phyloP scores from a whole-genome alignment of 2,797 vertebrate species.

The Rhynchonycteris naso region DNA sequence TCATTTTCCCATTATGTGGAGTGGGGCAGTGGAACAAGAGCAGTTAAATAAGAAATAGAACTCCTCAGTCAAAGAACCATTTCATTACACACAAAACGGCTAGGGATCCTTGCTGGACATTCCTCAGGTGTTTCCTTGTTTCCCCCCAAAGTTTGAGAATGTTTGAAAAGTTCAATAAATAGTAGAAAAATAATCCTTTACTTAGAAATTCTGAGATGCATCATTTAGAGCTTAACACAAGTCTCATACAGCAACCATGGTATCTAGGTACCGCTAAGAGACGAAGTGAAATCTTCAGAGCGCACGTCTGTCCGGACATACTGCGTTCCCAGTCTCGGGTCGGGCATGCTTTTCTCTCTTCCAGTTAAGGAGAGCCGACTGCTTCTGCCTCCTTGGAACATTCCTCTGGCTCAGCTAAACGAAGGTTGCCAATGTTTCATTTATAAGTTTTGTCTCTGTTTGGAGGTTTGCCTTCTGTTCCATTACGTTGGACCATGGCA shows the following conservation, averaged over 20 bases:
- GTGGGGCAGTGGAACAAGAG: conserved; percentile 72
- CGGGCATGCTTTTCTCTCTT: conserved; percentile 74
- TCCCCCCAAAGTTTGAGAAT: conserved; percentile 78
- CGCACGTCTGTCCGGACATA: neutral
- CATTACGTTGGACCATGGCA: conserved; percentile 73
- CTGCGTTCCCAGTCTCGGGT: conserved; percentile 27
- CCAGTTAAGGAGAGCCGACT: conserved; percentile 83
- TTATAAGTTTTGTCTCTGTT: conserved; percentile 69
- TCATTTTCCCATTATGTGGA: conserved; percentile 82
- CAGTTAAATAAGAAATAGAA: conserved; percentile 71
- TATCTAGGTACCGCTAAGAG: conserved; percentile 45
- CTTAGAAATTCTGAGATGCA: conserved; percentile 90
- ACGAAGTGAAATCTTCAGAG: neutral
- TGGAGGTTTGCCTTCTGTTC: conserved; percentile 76
- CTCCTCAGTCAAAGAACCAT: conserved; percentile 77
- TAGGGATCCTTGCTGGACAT: conserved; percentile 54
- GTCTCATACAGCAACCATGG: conserved; percentile 63
- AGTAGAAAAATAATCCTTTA: conserved; percentile 99
- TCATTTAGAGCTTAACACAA: conserved; percentile 75
- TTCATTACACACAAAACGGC: conserved; percentile 62
- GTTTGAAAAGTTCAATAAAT: conserved; percentile 95
- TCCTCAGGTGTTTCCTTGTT: conserved; percentile 67
- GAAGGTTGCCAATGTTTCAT: conserved; percentile 67
- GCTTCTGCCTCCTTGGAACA: conserved; percentile 67
- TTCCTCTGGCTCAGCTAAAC: conserved; percentile 81